Percentiles rank a stretch among this genome's conserved stretches.
Conservation (phyloP, 1,140 invertebrate genomes). For the Eupeodes corollae region DNA sequence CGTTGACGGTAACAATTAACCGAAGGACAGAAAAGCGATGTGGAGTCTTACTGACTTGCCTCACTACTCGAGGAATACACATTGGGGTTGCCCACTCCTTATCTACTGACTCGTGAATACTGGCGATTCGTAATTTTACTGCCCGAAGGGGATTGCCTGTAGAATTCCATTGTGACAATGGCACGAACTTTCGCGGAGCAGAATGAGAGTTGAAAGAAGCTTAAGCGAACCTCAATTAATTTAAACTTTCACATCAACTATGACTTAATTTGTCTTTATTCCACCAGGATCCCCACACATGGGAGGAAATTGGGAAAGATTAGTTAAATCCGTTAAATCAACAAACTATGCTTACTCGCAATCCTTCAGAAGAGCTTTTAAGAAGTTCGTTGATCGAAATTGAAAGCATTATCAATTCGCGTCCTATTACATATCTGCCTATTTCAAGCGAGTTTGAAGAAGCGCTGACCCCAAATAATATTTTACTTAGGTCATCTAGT, state of each 20-base stretch:
- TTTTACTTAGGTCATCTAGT: no score
- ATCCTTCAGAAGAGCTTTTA: conserved; percentile 5
- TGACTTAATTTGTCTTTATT: no score
- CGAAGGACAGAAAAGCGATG: conserved; percentile 13
- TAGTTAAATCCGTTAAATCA: conserved; percentile 29
- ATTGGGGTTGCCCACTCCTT: conserved; percentile 20
- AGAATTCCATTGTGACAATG: no score
- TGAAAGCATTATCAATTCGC: no score
- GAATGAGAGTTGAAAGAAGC: neutral
- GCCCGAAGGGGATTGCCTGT: conserved; percentile 28
- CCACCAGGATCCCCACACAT: no score
- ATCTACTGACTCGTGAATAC: no score
- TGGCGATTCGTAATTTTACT: conserved; percentile 34
- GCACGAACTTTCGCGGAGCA: conserved; percentile 33
- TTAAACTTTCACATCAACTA: no score
- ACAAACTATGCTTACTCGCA: conserved; percentile 8
- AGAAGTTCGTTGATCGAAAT: no score
- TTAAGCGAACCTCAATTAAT: neutral
- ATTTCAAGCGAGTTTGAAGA: no score
- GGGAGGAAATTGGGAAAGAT: no score
- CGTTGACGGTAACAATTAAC: conserved; percentile 9
- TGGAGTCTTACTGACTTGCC: conserved; percentile 14
- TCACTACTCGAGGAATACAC: conserved; percentile 12
- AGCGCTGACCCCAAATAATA: no score
- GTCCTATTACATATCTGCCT: no score